Base-by-base conservation (phyloP, 1,140 invertebrate genomes). In the Anastrepha ludens region DNA sequence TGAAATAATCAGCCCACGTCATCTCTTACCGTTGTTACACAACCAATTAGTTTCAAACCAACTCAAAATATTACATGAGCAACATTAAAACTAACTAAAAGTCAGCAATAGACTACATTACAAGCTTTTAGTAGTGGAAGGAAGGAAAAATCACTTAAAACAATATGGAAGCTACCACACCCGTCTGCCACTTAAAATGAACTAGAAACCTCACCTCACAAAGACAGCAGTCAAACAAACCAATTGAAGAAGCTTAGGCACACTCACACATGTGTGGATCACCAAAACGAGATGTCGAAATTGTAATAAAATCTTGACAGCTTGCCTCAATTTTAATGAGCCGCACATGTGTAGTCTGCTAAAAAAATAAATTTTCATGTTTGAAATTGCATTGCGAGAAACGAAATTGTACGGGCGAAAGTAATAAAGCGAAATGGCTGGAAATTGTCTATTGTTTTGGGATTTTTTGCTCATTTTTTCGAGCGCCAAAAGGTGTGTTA, bases 251-350 rank as follows among this genome's bases (percentile, higher is more conserved):
- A 70, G 6, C 64, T 39, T 2, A 44, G 2, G 44, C 11, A 47
- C 8, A 70, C 9, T 3, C 39, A 70, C 29, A 41, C 9, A 20
- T 67, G 39, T 39, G n/a, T 67, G 64, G 64, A 39, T 74, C 41
- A 44, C 67, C 67, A 44, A 74, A 74, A 44, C 3, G 20, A 74
- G 41, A 74, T 74, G 41, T 41, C 11, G 67, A 74, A 74, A 17
- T 74, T 74, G 39, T 74, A 74, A 70, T 70, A 17, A 70, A 74
- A 74, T 41, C 13, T 74, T 74, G 67, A 74, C 67, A 74, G 67
- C 67, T 74, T 74, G 67, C 39, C 44, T 74, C 67, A 47, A 74
- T 74, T 74, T 74, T 74, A 74, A 74, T 74, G 67, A 74, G 67
- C 67, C 39, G 39, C 67, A 74, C 67, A 47, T 74, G 67, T 74